Evolutionary conservation across 92 coral and sea anemone species (phyloP), one percentile per base, ranked within the genome.

Genomic region (Plumapathes pennacea): DNA sequence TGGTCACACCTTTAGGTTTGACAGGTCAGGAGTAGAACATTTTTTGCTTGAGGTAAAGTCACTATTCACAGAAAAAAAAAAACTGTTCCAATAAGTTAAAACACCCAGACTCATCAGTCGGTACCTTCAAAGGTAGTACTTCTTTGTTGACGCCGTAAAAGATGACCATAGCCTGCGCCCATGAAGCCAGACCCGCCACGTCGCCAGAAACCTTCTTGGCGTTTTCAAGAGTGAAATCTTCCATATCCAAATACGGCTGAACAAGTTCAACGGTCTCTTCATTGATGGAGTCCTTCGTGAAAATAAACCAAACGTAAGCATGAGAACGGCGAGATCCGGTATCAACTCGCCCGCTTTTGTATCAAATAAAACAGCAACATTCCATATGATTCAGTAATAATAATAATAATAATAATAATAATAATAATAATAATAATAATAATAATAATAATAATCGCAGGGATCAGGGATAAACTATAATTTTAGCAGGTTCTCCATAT

Each of bases 151-250:
- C 78, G 24, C 89, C 89, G 33, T 72, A 92, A 53, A 92, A 92
- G 50, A 85, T 38, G 24, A 96, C 88, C 98, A 92, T 92, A 0
- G 98, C 98, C 59, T 64, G 72, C 2, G 98, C 88, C 98, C 98
- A 92, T 10, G 98, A 92, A 0, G 96, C 96, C 46, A 92, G 78
- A 6, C 98, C 98, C 32, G 98, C 98, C 36, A 92, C 96, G 46
- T 92, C 98, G 46, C 98, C 98, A 45, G 96, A 92, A 15, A 88
- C 96, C 67, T 92, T 92, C 87, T 85, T 89, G 23, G 98, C 98
- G 38, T 36, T 81, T 33, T 92, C 98, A 76, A 92, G 11, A 19
- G 89, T 92, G 74, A 88, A 92, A 59, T 92, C 98, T 44, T 92
- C 98, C 98, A 92, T 92, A 24, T 78, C 78, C 1, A 92, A 60